Evolutionary conservation across 2,888 invertebrate species (phyloP), one percentile per base, ranked within the genome.

Genomic region (Noctua janthina): DNA sequence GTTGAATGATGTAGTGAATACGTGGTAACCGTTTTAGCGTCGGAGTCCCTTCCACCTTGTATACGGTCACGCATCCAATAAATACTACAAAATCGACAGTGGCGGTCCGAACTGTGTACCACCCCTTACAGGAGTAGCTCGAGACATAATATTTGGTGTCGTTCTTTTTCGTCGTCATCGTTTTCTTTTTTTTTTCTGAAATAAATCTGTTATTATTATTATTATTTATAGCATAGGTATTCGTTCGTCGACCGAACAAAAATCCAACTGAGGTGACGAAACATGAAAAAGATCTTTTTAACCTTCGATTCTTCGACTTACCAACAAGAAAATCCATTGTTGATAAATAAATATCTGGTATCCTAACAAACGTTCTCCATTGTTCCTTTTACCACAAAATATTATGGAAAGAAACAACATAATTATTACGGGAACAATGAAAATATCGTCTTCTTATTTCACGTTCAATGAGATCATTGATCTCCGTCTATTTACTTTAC

Each of bases 351-450:
- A 67, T n/a, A 43, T 29, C 15, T 35, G 13, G 2, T 15, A 43
- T 51, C 43, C 0, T n/a, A 51, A 54, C n/a, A 35, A 51, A 51
- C 29, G 17, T 17, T 20, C 17, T 66, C 64, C 15, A 72, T 81
- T 81, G 73, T 79, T 81, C 29, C 6, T 23, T 72, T 79, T 23
- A 39, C 4, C 11, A 35, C 54, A 81, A 46, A 54, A 69, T 62
- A 23, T 62, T 35, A n/a, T 17, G 10, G 23, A 68, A 68, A 8
- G 79, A 51, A 59, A 59, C 68, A 59, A 39, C 29, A 59, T 56
- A 49, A 70, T 64, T 59, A 78, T 51, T 46, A 78, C n/a, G 79
- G n/a, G 49, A 72, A 81, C 39, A 79, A 81, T 56, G 49, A 59
- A 80, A 74, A 83, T 20, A 29, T 54, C 23, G 1, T 49, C 49